Evolutionary conservation across 2,113 vertebrate species (phyloP).

Genomic region (Phrynosoma blainvillii): DNA sequence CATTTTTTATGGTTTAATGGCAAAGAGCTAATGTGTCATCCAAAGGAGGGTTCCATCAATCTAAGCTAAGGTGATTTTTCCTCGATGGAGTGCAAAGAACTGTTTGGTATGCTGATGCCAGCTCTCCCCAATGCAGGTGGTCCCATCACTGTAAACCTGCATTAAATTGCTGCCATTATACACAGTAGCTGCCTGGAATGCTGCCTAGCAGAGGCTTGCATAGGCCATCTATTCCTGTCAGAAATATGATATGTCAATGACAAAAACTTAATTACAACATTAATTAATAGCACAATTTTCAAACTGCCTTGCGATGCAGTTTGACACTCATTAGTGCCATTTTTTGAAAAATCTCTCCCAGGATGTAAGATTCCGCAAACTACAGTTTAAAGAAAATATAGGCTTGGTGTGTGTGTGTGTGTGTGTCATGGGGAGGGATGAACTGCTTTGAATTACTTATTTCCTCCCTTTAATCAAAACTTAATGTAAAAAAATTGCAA

Average conservation of each 20-base stretch:
- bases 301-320: constrained; percentile 84
- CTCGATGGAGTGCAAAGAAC: constrained; percentile 61
- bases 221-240: constrained; percentile 95
- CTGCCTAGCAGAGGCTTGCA: constrained; percentile 82
- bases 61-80: constrained; percentile 65
- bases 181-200: constrained; percentile 77
- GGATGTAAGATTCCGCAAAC: constrained; percentile 71
- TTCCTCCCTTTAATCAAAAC: constrained; percentile 7
- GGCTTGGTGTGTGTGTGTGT: constrained; percentile 30
- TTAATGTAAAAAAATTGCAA: background rate
- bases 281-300: constrained; percentile 98
- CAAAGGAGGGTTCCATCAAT: constrained; percentile 72
- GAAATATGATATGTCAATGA: constrained; percentile 94
- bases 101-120: constrained; percentile 62
- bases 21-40: constrained; percentile 76
- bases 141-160: constrained; percentile 87
- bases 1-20: constrained; percentile 71
- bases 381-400: constrained; percentile 67
- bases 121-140: constrained; percentile 86
- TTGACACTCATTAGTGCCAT: constrained; percentile 90
- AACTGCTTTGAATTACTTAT: constrained; percentile 51
- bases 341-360: constrained; percentile 83
- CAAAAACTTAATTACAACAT: constrained; percentile 99
- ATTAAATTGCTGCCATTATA: constrained; percentile 96
- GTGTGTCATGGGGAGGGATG: constrained; percentile 48